These are phyloP conservation scores for Eubasilissa splendida DNA, from an alignment of 2,888 invertebrate species.

Conservation along the genomic window DNA sequence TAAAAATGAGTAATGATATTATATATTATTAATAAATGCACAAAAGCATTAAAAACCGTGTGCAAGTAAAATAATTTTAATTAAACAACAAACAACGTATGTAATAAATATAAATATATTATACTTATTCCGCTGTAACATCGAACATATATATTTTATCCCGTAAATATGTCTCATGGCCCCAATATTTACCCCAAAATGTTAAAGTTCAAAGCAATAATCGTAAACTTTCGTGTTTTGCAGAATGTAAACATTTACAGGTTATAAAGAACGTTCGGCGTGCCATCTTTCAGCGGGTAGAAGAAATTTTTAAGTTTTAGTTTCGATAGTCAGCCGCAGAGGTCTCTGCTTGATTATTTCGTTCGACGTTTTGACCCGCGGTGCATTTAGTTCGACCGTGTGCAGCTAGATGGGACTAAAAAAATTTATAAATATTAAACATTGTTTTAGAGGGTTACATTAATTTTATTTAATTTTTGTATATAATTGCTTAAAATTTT, in stretches of 20 bases:
- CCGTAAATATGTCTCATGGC: constrained; percentile 24
- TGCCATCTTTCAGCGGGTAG: constrained; percentile 67
- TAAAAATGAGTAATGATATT: no score
- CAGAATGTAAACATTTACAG: constrained; percentile 38
- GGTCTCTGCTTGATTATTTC: constrained; percentile 63
- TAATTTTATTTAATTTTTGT: no score
- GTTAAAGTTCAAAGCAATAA: constrained; percentile 41
- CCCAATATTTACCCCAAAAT: constrained; percentile 10
- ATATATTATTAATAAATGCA: no score
- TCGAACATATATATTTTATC: background rate
- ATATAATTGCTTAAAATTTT: no score
- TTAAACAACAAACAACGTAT: no score
- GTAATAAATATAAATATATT: no score
- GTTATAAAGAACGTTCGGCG: constrained; percentile 48
- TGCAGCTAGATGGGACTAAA: constrained; percentile 45
- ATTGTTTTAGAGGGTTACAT: background rate
- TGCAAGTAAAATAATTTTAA: no score
- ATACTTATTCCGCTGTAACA: background rate
- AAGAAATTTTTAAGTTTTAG: constrained; percentile 63
- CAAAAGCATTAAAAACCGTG: no score
- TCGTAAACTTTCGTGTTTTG: constrained; percentile 46
- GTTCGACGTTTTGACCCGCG: constrained; percentile 49
- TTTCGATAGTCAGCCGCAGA: constrained; percentile 64
- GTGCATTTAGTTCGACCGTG: constrained; percentile 52
- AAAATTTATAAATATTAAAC: background rate